Percentiles rank a stretch among this genome's conserved stretches.
Evolutionary conservation across 1,140 invertebrate genomes (phyloP).

Genomic region (Xylocopa sonorina): DNA sequence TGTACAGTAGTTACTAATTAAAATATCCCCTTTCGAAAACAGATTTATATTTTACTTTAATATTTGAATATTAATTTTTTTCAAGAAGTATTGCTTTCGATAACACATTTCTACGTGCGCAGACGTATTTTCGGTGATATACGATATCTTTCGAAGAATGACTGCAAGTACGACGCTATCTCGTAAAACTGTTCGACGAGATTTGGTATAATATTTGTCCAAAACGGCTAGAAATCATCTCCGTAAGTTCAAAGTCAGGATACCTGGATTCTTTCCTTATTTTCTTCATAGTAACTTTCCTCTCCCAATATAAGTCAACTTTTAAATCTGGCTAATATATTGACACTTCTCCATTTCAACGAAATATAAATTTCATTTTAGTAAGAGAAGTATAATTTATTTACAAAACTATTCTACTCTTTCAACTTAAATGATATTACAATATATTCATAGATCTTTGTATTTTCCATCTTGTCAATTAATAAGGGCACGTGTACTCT

Average conservation of each 20-base stretch:
- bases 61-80: neutral
- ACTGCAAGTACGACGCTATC: neutral
- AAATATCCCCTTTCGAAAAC: too few relatives aligned
- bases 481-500: too few relatives aligned
- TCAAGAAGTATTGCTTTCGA: neutral
- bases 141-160: neutral
- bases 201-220: conserved; percentile 1
- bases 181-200: conserved; percentile 16
- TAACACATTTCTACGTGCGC: neutral
- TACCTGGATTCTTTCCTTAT: neutral
- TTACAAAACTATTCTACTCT: neutral
- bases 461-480: neutral
- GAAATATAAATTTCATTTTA: neutral
- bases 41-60: too few relatives aligned
- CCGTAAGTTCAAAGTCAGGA: neutral
- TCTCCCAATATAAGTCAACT: neutral
- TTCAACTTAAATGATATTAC: neutral
- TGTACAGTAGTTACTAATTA: too few relatives aligned
- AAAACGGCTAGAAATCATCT: conserved; percentile 19
- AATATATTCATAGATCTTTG: too few relatives aligned
- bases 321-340: neutral
- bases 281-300: neutral
- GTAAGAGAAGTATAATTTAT: neutral
- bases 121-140: neutral
- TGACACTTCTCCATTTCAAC: too few relatives aligned